Evolutionary conservation across 2,888 invertebrate species (phyloP).

Genomic region (Panzeria rudis): DNA sequence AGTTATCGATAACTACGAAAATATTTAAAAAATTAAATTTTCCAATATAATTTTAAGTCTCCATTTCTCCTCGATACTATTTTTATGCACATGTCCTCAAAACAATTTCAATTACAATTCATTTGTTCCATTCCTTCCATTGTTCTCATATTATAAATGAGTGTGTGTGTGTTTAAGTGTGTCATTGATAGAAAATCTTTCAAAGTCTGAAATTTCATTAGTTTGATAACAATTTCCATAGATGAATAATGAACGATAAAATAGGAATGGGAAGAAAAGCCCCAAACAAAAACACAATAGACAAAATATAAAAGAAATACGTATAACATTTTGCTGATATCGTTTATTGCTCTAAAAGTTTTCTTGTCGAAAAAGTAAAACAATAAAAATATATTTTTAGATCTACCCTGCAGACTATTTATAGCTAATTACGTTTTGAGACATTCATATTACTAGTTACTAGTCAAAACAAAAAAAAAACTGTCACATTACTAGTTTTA

Average conservation of each 20-base stretch:
- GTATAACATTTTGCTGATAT: slow-evolving; percentile 13
- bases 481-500: no score
- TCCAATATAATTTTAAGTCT: not conserved
- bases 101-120: slow-evolving; percentile 17
- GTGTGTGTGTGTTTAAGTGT: not conserved
- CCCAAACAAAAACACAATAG: slow-evolving; percentile 37
- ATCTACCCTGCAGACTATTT: no score
- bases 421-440: no score
- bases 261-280: not conserved
- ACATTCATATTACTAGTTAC: no score
- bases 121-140: slow-evolving; percentile 9
- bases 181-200: slow-evolving; percentile 36
- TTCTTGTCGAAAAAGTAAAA: not conserved
- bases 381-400: not conserved
- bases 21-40: no score
- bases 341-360: slow-evolving; percentile 32
- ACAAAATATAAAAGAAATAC: slow-evolving; percentile 7
- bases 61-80: not conserved
- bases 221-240: slow-evolving; percentile 34
- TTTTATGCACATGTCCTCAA: not conserved
- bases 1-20: no score
- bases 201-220: slow-evolving; percentile 34
- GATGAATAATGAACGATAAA: slow-evolving; percentile 4
- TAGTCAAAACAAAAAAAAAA: no score
- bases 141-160: not conserved